Base-by-base conservation (phyloP, 2,797 vertebrate genomes). In the Hipposideros larvatus region DNA sequence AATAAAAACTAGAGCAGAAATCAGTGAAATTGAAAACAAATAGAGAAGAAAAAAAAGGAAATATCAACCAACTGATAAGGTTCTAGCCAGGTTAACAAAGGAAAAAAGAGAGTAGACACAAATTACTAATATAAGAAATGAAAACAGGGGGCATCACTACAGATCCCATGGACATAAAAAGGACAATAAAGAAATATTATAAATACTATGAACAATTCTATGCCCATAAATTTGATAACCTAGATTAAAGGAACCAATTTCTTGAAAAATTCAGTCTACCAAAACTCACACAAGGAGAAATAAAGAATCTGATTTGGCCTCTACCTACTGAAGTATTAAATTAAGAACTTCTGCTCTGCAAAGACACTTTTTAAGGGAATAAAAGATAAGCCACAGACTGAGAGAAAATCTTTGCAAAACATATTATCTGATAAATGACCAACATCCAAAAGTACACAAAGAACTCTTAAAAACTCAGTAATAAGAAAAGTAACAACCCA, bases 221-320 rank as follows among this genome's bases (percentile, higher is more conserved):
- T 48, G 46, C 7, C 26, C 51, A 74, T 28, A 87, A 31, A 92
- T 68, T 79, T 48, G 43, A 80, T 55, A 71, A 90, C 14, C n/a
- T 53, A 83, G 31, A 51, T 51, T 34, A 87, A 92, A 84, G 13
- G 59, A 55, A 77, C 11, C 66, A 63, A 46, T 65, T 95, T n/a
- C 61, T 51, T 85, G 5, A 71, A 97, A 90, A 55, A 83, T 6
- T 84, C 5, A 73, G 24, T 75, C 59, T 75, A 66, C 18, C 68
- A 95, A 94, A 82, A 87, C 31, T 37, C 68, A 94, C 37, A 82
- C 37, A 61, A 70, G 18, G 46, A 87, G 31, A 91, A 73, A 77
- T 21, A 82, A 85, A 71, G 53, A 87, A 74, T 92, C 43, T 53
- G 55, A 63, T 41, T 13, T 68, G 57, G 24, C 37, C 46, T 66